These are phyloP conservation scores for Fregetta grallaria DNA, from an alignment of 2,113 vertebrate genomes.

Conservation along the genomic window DNA sequence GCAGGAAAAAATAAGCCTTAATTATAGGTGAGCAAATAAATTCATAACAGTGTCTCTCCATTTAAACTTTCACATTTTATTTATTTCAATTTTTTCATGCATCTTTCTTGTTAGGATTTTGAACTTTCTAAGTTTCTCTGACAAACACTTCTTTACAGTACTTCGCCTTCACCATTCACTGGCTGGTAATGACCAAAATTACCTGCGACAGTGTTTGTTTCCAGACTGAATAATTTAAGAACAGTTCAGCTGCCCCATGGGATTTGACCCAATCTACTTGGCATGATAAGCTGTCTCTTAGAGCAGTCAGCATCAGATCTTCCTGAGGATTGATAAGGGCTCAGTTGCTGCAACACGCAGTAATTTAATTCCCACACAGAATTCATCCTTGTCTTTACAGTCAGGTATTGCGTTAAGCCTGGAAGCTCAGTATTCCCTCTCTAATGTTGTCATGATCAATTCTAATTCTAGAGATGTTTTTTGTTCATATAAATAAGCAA, in stretches of 20 bases:
- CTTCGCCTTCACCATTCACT: background rate
- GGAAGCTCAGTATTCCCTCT: background rate
- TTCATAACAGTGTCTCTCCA: background rate
- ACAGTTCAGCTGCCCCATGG: background rate
- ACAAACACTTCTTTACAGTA: background rate
- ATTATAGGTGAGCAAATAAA: background rate
- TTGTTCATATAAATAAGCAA: background rate
- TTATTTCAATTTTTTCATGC: background rate
- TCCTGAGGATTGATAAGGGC: background rate
- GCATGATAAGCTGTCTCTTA: background rate
- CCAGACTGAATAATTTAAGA: background rate
- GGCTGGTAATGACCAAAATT: background rate
- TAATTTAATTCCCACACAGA: background rate
- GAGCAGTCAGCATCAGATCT: background rate
- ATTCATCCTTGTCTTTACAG: background rate
- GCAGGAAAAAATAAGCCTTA: background rate
- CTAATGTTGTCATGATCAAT: background rate
- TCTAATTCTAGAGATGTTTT: background rate
- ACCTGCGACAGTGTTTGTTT: background rate
- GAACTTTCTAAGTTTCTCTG: background rate
- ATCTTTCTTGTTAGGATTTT: background rate
- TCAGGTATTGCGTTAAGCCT: background rate
- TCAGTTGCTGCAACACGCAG: background rate
- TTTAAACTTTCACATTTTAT: background rate
- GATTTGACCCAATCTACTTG: background rate